Base-by-base conservation (phyloP, 2,888 invertebrate genomes). In the Hedychridium roseum region DNA sequence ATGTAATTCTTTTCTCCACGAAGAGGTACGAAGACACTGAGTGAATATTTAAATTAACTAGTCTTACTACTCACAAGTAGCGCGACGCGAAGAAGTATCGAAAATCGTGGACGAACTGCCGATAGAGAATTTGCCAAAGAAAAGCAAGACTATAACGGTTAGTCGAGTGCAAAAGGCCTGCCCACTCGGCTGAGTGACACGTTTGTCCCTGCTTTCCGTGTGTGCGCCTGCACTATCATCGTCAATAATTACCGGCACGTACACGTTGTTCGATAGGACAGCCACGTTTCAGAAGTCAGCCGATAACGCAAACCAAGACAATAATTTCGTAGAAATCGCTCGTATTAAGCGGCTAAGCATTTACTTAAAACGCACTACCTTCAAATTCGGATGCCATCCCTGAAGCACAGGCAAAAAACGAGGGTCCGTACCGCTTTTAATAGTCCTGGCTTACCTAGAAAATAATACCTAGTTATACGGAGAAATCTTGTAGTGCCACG, bases 171-270 rank as follows among this genome's bases (percentile, higher is more conserved):
- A 48, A 46, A 52, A 46, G 50, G 43, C n/a, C n/a, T 60, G 60
- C 67, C 64, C 71, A 70, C 71, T 73, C 72, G 71, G 67, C 64
- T 59, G 68, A 70, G 70, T 72, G 70, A 67, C 68, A 71, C 71
- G 59, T 68, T 59, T 64, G 57, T 62, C 59, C 66, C 65, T 65
- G 60, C 67, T 70, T 66, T 60, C 68, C 47, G 52, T 54, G 57
- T 64, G 54, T 53, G 50, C 47, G 53, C 35, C 56, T 53, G 57
- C 50, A 18, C 55, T 71, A 71, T 72, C 70, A 55, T 64, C 52
- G 61, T 30, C 54, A 59, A 64, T 70, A 72, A 72, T 72, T 72
- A 72, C 68, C 57, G 68, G 50, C 61, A 62, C 64, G 66, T 60
- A 51, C 60, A 64, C 66, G 63, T 68, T 54, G 45, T 54, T 61